phyloP scores from a whole-genome alignment of 2,797 vertebrate genomes.

The Pangasius mekongensis region DNA sequence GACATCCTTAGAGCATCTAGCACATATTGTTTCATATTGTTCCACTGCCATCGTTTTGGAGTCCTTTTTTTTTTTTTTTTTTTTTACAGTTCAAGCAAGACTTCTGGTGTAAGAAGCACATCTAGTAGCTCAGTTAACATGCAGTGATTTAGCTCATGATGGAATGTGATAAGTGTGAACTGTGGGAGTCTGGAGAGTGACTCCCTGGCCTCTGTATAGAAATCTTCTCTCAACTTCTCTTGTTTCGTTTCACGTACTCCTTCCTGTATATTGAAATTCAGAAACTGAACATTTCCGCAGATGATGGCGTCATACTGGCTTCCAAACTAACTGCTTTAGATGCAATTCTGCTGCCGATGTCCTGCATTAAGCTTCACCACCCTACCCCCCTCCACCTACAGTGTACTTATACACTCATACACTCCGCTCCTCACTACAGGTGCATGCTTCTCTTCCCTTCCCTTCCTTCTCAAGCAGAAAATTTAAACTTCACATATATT shows the following conservation, averaged over 20 bases:
- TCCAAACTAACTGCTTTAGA: not conserved
- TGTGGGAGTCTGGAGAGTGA: not conserved
- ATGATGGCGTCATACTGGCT: not conserved
- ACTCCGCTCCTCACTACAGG: not conserved
- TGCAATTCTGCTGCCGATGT: not conserved
- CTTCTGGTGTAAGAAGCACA: not conserved
- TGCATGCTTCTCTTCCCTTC: not conserved
- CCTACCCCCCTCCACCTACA: not conserved
- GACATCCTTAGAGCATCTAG: conserved; percentile 9
- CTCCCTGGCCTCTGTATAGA: not conserved
- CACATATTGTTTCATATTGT: not conserved
- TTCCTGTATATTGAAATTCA: not conserved
- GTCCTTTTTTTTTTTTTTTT: not conserved
- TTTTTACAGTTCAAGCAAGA: not conserved
- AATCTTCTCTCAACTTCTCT: not conserved
- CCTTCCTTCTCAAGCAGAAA: not conserved
- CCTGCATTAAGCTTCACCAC: not conserved
- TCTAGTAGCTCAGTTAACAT: not conserved
- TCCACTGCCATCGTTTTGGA: not conserved
- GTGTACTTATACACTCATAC: not conserved
- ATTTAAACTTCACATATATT: not conserved
- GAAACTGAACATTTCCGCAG: not conserved
- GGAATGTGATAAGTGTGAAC: not conserved
- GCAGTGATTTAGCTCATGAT: not conserved
- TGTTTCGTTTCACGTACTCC: not conserved